Evolutionary conservation across 92 coral and sea anemone genomes (phyloP).

Genomic region (Metridium senile): DNA sequence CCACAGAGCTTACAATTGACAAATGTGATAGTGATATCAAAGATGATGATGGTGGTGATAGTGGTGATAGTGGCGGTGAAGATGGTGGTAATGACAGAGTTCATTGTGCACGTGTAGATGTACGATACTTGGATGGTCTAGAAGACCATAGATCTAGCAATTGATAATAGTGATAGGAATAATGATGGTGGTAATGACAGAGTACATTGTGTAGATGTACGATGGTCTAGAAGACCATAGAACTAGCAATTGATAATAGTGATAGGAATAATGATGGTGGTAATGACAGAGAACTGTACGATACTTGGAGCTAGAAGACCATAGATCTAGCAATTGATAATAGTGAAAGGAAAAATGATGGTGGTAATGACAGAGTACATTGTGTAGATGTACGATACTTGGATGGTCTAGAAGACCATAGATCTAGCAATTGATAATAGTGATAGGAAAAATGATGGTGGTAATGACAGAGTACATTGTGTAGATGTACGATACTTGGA

Average conservation of each 20-base stretch:
- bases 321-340: slow-evolving; percentile 63
- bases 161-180: background rate
- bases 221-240: slow-evolving; percentile 13
- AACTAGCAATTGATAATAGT: no score
- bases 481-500: slow-evolving; percentile 60
- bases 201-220: no score
- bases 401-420: slow-evolving; percentile 9
- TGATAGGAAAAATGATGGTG: background rate
- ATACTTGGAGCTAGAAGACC: slow-evolving; percentile 60
- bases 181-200: background rate
- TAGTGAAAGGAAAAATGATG: no score
- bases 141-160: background rate
- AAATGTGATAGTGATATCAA: no score
- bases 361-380: slow-evolving; percentile 62
- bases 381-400: slow-evolving; percentile 60
- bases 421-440: background rate
- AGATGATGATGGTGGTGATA: no score
- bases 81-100: no score
- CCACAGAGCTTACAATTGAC: no score
- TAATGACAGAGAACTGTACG: no score
- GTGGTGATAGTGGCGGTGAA: no score
- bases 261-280: no score
- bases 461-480: background rate
- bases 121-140: slow-evolving; percentile 58
- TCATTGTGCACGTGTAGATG: slow-evolving; percentile 77